A percentile compares a stretch with the other conserved stretches of the same genome.
phyloP scores from a whole-genome alignment of 2,113 vertebrate genomes.

The Tinamus guttatus region DNA sequence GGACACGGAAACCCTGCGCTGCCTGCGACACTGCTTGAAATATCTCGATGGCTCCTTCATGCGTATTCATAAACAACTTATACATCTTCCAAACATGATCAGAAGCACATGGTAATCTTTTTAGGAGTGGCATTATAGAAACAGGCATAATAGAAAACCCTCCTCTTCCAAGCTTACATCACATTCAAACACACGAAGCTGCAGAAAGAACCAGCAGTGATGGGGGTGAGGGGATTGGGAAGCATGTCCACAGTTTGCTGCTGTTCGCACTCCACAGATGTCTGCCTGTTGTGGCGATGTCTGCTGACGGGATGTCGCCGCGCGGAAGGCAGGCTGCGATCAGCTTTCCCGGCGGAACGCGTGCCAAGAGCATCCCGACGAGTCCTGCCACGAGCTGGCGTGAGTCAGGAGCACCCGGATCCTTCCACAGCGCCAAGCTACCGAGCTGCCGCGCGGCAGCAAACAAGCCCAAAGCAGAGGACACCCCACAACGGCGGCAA shows the following conservation, averaged over 20 bases:
- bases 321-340: not conserved
- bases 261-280: not conserved
- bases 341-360: not conserved
- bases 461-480: accelerated
- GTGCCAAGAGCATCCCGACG: not conserved
- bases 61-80: not conserved
- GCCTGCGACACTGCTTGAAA: not conserved
- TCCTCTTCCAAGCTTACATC: too few species aligned
- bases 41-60: not conserved
- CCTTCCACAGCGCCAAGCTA: not conserved
- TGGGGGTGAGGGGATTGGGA: not conserved
- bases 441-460: not conserved
- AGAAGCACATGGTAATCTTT: accelerated
- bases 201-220: accelerated
- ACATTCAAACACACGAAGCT: too few species aligned
- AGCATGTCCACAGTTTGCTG: not conserved
- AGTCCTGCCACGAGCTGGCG: not conserved
- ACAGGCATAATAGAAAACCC: accelerated
- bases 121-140: not conserved
- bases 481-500: accelerated
- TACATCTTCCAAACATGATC: not conserved
- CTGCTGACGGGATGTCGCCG: not conserved
- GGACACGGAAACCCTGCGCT: not conserved
- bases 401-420: not conserved
- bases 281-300: not conserved